Evolutionary conservation across 2,888 invertebrate species (phyloP).

Genomic region (Lymantria dispar): DNA sequence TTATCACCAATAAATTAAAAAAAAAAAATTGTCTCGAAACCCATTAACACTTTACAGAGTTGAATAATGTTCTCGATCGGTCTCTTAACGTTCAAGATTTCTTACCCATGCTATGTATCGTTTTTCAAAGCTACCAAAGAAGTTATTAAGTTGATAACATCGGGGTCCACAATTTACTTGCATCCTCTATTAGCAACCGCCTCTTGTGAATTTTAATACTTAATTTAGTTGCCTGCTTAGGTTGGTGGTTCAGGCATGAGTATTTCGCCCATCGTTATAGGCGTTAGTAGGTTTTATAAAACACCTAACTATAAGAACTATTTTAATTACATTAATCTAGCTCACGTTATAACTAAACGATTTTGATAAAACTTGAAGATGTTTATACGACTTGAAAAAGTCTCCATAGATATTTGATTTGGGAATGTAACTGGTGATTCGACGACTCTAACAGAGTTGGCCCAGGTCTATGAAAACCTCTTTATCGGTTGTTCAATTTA

Average conservation of each 20-base stretch:
- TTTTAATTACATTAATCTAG: too few relatives aligned
- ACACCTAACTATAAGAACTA: too few relatives aligned
- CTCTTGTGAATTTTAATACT: conserved; percentile 70
- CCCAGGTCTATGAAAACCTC: too few relatives aligned
- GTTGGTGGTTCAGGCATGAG: conserved; percentile 14
- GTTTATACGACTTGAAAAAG: too few relatives aligned
- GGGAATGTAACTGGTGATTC: too few relatives aligned
- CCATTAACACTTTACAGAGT: conserved; percentile 39
- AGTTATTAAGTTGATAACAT: conserved; percentile 71
- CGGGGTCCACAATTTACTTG: conserved; percentile 54
- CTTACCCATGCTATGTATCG: conserved; percentile 25
- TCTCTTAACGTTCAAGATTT: conserved; percentile 23
- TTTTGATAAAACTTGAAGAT: too few relatives aligned
- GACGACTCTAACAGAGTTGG: too few relatives aligned
- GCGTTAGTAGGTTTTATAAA: too few relatives aligned
- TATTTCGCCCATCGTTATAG: neutral
- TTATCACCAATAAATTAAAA: conserved; percentile 12
- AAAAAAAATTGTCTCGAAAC: conserved; percentile 2
- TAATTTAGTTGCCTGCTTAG: conserved; percentile 48
- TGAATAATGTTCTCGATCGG: conserved; percentile 28
- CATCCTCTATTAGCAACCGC: conserved; percentile 49
- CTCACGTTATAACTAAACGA: too few relatives aligned
- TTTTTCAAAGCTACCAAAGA: conserved; percentile 63
- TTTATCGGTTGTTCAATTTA: too few relatives aligned
- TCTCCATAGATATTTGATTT: too few relatives aligned